phyloP scores from a whole-genome alignment of 1,140 invertebrate genomes.

The Drosophila baimaii region DNA sequence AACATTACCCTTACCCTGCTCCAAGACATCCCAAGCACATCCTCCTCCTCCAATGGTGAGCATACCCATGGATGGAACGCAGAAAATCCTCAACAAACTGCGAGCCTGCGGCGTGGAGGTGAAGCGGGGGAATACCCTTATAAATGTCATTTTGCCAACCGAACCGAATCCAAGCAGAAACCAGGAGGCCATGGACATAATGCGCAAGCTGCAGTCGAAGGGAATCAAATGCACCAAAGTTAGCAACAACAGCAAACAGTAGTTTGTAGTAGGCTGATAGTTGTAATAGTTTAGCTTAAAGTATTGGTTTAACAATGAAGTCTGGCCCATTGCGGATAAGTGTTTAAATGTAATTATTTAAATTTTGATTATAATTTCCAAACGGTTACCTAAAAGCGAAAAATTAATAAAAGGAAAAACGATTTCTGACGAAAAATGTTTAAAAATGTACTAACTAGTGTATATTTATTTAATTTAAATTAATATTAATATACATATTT shows the following conservation, averaged over 20 bases:
- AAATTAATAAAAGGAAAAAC: too few species aligned
- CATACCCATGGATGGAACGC: conserved; percentile 49
- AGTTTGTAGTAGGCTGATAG: conserved; percentile 6
- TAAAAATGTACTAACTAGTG: too few species aligned
- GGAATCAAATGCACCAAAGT: conserved; percentile 75
- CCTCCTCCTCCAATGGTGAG: conserved; percentile 4
- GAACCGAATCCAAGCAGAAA: conserved; percentile 23
- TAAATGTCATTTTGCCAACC: conserved; percentile 1
- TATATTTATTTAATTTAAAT: too few species aligned
- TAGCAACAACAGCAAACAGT: conserved; percentile 34
- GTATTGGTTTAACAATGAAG: neutral
- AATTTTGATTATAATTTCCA: neutral
- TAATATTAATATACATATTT: neutral
- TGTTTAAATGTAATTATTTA: neutral
- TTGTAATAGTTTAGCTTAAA: conserved; percentile 12
- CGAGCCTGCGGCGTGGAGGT: conserved; percentile 70
- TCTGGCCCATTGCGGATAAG: neutral
- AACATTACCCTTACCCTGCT: neutral
- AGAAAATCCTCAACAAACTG: conserved; percentile 72
- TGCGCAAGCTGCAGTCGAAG: conserved; percentile 74
- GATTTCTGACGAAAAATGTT: too few species aligned
- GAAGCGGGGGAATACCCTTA: conserved; percentile 52
- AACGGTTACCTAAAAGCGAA: neutral
- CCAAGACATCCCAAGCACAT: neutral
- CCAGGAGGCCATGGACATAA: conserved; percentile 63